These are phyloP conservation scores for Petrophora chlorosata DNA, from an alignment of 2,888 invertebrate genomes.

Conservation along the genomic window DNA sequence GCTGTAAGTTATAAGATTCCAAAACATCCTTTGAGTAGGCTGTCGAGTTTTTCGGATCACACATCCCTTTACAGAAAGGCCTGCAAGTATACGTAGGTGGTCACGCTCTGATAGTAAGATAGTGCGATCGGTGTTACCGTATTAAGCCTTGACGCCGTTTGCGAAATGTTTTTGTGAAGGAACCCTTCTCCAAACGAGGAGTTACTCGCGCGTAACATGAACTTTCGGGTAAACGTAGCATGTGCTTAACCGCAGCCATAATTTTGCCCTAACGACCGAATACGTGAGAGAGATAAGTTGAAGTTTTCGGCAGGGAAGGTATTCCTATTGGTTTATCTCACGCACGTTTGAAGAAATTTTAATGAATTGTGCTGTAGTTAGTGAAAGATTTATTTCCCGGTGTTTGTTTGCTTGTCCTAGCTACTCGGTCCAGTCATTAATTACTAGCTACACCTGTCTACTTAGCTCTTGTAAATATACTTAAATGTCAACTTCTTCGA, in stretches of 20 bases:
- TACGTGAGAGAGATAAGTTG: constrained; percentile 81
- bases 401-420: constrained; percentile 45
- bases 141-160: constrained; percentile 45
- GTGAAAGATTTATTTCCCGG: constrained; percentile 58
- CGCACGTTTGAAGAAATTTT: constrained; percentile 78
- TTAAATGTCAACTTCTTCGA: too few species aligned
- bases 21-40: not conserved
- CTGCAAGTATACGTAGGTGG: constrained; percentile 22
- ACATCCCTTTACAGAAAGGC: constrained; percentile 9
- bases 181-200: constrained; percentile 68
- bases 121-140: constrained; percentile 39
- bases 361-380: constrained; percentile 71
- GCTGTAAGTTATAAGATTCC: not conserved
- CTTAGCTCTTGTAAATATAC: too few species aligned
- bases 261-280: constrained; percentile 77
- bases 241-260: constrained; percentile 80
- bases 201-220: constrained; percentile 75
- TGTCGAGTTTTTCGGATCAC: not conserved
- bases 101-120: constrained; percentile 43
- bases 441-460: too few species aligned
- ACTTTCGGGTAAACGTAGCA: constrained; percentile 81
- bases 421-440: constrained; percentile 19
- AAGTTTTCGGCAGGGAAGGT: constrained; percentile 74
- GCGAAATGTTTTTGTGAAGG: constrained; percentile 55
- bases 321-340: constrained; percentile 72